Base-by-base conservation (phyloP, 2,888 invertebrate species). In the Lordiphosa andalusiaca region DNA sequence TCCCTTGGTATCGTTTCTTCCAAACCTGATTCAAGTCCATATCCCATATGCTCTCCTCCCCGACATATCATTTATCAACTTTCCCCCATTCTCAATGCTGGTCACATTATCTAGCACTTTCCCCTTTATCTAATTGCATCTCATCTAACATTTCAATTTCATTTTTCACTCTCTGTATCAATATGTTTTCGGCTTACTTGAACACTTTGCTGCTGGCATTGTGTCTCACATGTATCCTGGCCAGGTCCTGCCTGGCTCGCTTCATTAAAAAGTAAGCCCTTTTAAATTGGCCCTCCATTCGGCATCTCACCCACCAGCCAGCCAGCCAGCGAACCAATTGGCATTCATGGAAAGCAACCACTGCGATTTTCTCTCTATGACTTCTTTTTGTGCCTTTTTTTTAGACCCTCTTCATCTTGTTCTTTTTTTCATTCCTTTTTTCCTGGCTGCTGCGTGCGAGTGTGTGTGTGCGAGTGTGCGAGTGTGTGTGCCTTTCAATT, bases 231-330 rank as follows among this genome's bases (percentile, higher is more conserved):
- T 64, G 54, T 54, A 49, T 21, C 21, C 10, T 21, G 19, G n/a
- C n/a, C 19, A 21, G 30, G 10, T 71, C 56, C 57, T 49, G 41
- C 60, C 61, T 58, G 52, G 59, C 61, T 62, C 53, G 80, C 70
- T 83, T 83, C 80, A 83, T 77, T 77, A 75, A 83, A 80, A 80
- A 83, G 59, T 75, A 83, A 83, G 83, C 65, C 84, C 80, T 75
- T 80, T 77, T 77, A 78, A 77, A 77, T 83, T 77, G 83, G 70
- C 55, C 75, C 65, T 53, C 53, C 41, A 25, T 40, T 36, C 60
- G 12, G 49, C 23, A 30, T 47, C 59, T 41, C 36, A 23, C 49
- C 40, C 49, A 21, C 51, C 61, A 61, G 62, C 46, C 62, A 44
- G 65, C 51, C 61, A 61, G 62, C 46, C 62, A 44, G 65, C 50